Percentiles rank a stretch among this genome's conserved stretches.
phyloP scores from a whole-genome alignment of 2,113 vertebrate genomes.

The Lycaon pictus region DNA sequence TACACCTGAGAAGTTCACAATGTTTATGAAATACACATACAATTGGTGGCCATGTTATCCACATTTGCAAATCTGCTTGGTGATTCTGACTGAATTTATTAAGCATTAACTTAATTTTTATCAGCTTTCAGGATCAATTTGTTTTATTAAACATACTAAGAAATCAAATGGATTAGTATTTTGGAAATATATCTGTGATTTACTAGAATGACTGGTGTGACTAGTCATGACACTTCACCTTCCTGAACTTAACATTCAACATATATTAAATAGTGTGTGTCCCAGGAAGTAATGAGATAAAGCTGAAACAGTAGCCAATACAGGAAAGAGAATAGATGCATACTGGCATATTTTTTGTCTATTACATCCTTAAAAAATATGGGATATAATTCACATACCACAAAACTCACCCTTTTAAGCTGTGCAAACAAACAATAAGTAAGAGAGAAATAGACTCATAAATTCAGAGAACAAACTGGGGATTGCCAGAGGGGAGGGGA shows the following conservation, averaged over 20 bases:
- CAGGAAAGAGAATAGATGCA: neutral
- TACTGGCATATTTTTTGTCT: neutral
- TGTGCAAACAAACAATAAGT: neutral
- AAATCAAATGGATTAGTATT: neutral
- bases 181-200: neutral
- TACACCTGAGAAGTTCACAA: neutral
- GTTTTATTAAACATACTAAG: neutral
- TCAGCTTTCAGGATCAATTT: neutral
- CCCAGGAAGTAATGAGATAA: neutral
- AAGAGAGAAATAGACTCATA: neutral
- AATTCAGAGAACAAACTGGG: neutral
- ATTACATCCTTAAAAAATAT: neutral
- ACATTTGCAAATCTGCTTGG: neutral
- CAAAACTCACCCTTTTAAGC: neutral
- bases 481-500: neutral
- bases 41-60: neutral
- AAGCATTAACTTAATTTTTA: neutral
- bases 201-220: neutral
- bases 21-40: neutral
- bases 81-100: neutral
- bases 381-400: neutral
- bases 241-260: neutral
- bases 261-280: too few relatives aligned
- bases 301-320: neutral
- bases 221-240: too few relatives aligned